These are phyloP conservation scores for Uromys caudimaculatus DNA, from an alignment of 2,797 vertebrate genomes.

Conservation along the genomic window DNA sequence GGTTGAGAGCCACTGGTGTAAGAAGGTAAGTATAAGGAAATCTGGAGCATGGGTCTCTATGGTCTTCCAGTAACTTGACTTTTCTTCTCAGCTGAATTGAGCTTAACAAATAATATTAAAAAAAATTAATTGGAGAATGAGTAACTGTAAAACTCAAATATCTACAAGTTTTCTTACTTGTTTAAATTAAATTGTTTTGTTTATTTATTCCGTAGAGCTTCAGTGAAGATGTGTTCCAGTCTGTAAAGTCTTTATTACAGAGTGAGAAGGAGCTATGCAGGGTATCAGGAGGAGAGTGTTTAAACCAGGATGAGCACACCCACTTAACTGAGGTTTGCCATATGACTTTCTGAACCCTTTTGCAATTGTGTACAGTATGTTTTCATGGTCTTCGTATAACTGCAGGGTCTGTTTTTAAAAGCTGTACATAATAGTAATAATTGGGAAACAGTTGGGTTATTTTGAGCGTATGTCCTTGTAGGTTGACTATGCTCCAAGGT, in stretches of 20 bases:
- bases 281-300: slow-evolving; percentile 89
- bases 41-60: background rate
- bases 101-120: background rate
- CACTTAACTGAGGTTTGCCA: slow-evolving; percentile 91
- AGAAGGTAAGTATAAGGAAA: background rate
- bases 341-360: background rate
- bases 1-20: background rate
- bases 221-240: slow-evolving; percentile 90
- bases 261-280: slow-evolving; percentile 94
- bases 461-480: background rate
- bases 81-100: slow-evolving; percentile 19
- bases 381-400: background rate
- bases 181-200: slow-evolving; percentile 58
- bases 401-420: slow-evolving; percentile 39
- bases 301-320: slow-evolving; percentile 86
- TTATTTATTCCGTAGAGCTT: slow-evolving; percentile 89
- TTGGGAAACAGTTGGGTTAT: background rate
- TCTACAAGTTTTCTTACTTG: slow-evolving; percentile 27
- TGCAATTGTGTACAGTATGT: background rate
- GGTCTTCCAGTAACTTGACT: background rate
- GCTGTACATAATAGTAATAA: background rate
- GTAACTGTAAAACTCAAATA: slow-evolving; percentile 1
- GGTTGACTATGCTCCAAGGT: background rate
- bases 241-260: slow-evolving; percentile 93
- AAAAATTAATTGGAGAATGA: background rate